Conservation (phyloP, 2,797 vertebrate genomes). For the Tiaroga cobitis region DNA sequence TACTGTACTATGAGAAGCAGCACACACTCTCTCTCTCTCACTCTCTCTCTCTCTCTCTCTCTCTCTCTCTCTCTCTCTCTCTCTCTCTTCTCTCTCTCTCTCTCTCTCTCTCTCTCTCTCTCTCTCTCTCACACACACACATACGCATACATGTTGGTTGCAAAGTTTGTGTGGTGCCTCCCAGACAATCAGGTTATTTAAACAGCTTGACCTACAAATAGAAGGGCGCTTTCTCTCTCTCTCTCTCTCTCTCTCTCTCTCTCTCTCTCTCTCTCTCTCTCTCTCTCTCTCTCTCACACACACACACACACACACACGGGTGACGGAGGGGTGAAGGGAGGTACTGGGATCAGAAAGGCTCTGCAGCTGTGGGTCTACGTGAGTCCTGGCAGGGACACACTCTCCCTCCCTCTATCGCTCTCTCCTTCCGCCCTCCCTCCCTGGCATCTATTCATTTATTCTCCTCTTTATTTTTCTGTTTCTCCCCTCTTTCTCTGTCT, state of each 20-base stretch:
- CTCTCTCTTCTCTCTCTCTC: no score
- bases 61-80: no score
- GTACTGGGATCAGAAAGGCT: slow-evolving; percentile 59
- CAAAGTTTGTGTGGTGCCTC: slow-evolving; percentile 26
- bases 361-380: slow-evolving; percentile 67
- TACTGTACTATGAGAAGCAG: neutral
- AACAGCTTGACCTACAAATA: slow-evolving; percentile 56
- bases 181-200: slow-evolving; percentile 53
- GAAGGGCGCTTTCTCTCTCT: slow-evolving; percentile 31
- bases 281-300: neutral
- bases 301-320: slow-evolving; percentile 1
- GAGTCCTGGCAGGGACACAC: slow-evolving; percentile 58
- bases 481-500: slow-evolving; percentile 45
- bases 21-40: neutral
- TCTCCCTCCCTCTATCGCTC: slow-evolving; percentile 53
- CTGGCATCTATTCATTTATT: slow-evolving; percentile 50
- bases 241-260: neutral
- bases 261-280: neutral
- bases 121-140: neutral
- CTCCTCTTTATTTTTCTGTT: slow-evolving; percentile 52
- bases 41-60: neutral
- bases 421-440: slow-evolving; percentile 3
- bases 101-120: no score
- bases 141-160: neutral
- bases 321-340: slow-evolving; percentile 22